phyloP scores from a whole-genome alignment of 2,113 vertebrate species.

The Peromyscus polionotus region DNA sequence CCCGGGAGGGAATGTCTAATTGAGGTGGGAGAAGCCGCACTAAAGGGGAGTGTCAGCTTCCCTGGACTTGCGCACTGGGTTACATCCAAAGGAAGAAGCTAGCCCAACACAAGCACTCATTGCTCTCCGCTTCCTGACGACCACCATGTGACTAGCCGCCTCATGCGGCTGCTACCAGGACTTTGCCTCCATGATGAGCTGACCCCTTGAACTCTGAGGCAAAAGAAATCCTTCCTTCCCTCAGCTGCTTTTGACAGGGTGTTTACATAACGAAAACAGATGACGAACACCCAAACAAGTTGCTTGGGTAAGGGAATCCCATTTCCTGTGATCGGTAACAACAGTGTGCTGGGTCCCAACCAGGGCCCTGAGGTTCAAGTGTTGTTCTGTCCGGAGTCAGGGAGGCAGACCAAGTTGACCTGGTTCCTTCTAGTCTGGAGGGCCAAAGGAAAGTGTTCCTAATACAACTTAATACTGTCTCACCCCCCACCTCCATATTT shows the following conservation, averaged over 20 bases:
- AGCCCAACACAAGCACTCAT: background rate
- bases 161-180: background rate
- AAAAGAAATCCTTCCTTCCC: background rate
- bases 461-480: conserved; percentile 36
- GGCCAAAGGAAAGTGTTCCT: conserved; percentile 2
- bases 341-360: background rate
- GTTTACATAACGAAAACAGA: background rate
- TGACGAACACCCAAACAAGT: background rate
- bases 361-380: background rate
- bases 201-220: background rate
- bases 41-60: background rate
- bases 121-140: background rate
- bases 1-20: background rate
- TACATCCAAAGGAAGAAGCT: background rate
- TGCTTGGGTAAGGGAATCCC: background rate
- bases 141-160: background rate
- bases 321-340: background rate
- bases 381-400: background rate
- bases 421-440: background rate
- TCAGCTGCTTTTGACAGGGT: background rate
- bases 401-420: background rate
- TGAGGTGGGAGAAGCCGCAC: background rate
- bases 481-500: background rate
- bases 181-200: background rate
- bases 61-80: background rate